Evolutionary conservation across 30 jellyfish, hydroid and myxozoan species (phyloP).

Genomic region (Hydra vulgaris): DNA sequence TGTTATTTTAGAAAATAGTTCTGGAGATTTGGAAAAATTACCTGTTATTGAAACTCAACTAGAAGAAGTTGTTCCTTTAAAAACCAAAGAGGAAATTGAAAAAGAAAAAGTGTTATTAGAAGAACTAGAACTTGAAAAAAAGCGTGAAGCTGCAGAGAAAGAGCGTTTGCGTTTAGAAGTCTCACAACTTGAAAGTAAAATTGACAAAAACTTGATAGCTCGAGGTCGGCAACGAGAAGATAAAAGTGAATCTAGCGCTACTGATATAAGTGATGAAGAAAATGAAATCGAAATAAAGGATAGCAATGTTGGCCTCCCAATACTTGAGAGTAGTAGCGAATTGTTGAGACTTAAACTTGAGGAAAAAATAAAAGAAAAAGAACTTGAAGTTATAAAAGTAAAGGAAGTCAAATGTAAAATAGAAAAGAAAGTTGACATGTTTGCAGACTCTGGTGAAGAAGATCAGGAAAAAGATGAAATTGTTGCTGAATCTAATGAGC

Average conservation of each 20-base stretch:
- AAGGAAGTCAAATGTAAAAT: not conserved
- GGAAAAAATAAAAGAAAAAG: conserved; percentile 16
- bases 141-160: conserved; percentile 25
- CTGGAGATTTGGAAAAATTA: conserved; percentile 8
- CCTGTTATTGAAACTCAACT: not conserved
- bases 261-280: conserved; percentile 29
- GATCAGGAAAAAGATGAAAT: not conserved
- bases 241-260: conserved; percentile 28
- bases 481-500: not conserved
- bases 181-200: conserved; percentile 17
- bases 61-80: not conserved
- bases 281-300: not conserved
- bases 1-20: not conserved
- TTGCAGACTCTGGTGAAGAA: conserved; percentile 32
- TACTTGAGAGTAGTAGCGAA: not conserved
- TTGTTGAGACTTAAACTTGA: conserved; percentile 5
- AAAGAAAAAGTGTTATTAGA: conserved; percentile 4
- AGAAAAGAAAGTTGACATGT: conserved; percentile 23
- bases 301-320: not conserved
- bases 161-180: conserved; percentile 32
- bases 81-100: not conserved
- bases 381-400: not conserved
- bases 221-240: not conserved
- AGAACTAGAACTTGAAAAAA: conserved; percentile 9
- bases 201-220: conserved; percentile 5